A percentile compares a stretch with the other conserved stretches of the same genome.
phyloP scores from a whole-genome alignment of 2,113 vertebrate genomes.

The Polyodon spathula region DNA sequence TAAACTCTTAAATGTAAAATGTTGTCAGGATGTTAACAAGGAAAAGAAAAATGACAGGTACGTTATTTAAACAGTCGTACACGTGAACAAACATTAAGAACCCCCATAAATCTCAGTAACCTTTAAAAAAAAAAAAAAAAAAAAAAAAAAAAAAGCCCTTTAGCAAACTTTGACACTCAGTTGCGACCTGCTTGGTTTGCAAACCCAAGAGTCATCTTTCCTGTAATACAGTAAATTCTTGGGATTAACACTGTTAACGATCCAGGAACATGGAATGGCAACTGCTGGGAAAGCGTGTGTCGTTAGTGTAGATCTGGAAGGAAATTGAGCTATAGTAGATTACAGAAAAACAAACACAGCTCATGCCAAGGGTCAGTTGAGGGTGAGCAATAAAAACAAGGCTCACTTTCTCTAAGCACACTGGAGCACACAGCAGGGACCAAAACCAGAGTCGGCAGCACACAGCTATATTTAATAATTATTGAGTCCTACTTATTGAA shows the following conservation, averaged over 20 bases:
- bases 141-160: too few species aligned
- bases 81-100: too few species aligned
- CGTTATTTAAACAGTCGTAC: too few species aligned
- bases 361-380: slow-evolving; percentile 18
- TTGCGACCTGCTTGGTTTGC: too few species aligned
- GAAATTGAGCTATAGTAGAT: slow-evolving; percentile 21
- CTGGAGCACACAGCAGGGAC: slow-evolving; percentile 36
- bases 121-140: too few species aligned
- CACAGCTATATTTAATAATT: slow-evolving; percentile 19
- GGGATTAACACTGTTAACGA: background rate
- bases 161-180: too few species aligned
- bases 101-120: too few species aligned
- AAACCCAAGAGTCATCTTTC: background rate
- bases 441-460: slow-evolving; percentile 21
- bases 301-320: slow-evolving; percentile 9
- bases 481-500: too few species aligned
- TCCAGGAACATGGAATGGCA: background rate
- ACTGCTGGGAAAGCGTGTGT: background rate
- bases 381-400: slow-evolving; percentile 39
- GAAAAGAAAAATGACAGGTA: too few species aligned
- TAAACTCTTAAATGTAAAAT: too few species aligned
- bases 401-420: slow-evolving; percentile 35
- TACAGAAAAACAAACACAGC: slow-evolving; percentile 25
- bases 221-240: slow-evolving; percentile 7
- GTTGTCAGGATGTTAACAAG: too few species aligned